Conservation (phyloP, 2,113 vertebrate species). For the Rafetus swinhoei region DNA sequence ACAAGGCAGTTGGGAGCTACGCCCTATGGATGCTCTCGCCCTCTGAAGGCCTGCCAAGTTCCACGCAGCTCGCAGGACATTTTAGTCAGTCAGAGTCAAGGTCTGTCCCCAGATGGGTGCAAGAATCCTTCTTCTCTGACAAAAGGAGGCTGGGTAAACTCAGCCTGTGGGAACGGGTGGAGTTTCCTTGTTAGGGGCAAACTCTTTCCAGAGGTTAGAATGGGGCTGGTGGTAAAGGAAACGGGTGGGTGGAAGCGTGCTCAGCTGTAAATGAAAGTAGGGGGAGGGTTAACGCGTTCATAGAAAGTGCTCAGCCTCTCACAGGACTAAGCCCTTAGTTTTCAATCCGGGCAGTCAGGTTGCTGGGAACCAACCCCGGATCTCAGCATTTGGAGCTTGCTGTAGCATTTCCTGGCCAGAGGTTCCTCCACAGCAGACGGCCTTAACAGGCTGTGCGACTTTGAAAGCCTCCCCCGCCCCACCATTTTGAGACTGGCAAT, state of each 20-base stretch:
- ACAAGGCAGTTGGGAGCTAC: conserved; percentile 67
- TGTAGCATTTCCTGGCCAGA: background rate
- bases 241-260: background rate
- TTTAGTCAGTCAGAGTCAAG: conserved; percentile 47
- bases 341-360: background rate
- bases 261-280: background rate
- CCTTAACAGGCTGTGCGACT: background rate
- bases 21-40: conserved; percentile 64
- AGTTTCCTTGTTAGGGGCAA: background rate
- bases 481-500: conserved; percentile 22
- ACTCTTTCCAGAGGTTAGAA: background rate
- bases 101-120: background rate
- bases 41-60: conserved; percentile 52
- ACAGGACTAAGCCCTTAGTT: background rate
- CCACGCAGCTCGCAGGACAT: conserved; percentile 64
- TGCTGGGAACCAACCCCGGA: background rate
- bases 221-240: background rate
- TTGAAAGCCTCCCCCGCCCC: conserved; percentile 40
- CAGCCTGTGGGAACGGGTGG: background rate
- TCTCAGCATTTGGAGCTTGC: background rate
- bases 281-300: background rate
- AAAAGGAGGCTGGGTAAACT: conserved; percentile 26
- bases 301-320: background rate
- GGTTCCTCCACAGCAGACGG: background rate
- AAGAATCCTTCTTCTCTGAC: background rate